phyloP scores from a whole-genome alignment of 2,797 vertebrate species.

The Labeo calbasu region DNA sequence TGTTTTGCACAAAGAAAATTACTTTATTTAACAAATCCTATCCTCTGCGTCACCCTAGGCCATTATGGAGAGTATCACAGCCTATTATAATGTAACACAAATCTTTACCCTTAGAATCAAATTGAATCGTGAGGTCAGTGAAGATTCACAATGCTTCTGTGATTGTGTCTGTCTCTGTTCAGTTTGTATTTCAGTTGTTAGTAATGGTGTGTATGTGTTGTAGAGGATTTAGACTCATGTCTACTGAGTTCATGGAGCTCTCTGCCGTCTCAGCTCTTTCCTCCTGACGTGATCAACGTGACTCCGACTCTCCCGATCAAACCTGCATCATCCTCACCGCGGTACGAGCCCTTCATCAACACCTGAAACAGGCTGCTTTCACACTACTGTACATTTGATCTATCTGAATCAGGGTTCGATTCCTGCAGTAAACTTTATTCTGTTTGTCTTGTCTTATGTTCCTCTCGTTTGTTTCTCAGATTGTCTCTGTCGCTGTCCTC shows the following conservation, averaged over 20 bases:
- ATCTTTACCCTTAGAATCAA: too few relatives aligned
- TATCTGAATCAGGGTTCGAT: background rate
- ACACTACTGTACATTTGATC: background rate
- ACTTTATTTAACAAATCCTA: too few relatives aligned
- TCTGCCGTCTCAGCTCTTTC: slow-evolving; percentile 72
- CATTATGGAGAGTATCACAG: too few relatives aligned
- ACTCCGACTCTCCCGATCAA: slow-evolving; percentile 55
- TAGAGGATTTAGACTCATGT: slow-evolving; percentile 67
- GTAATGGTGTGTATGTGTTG: slow-evolving; percentile 53
- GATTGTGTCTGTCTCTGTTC: slow-evolving; percentile 10
- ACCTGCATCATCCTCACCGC: slow-evolving; percentile 32
- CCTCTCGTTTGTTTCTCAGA: slow-evolving; percentile 5
- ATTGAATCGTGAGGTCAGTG: too few relatives aligned
- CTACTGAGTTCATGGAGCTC: slow-evolving; percentile 75
- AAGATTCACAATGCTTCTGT: too few relatives aligned
- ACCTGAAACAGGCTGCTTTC: background rate
- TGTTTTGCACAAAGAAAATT: too few relatives aligned
- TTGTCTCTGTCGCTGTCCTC: slow-evolving; percentile 62
- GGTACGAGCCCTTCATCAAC: slow-evolving; percentile 61
- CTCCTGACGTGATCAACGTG: slow-evolving; percentile 73
- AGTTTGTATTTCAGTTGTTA: background rate
- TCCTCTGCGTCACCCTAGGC: too few relatives aligned
- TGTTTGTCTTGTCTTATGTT: background rate
- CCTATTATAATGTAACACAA: too few relatives aligned
- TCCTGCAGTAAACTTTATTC: background rate